phyloP scores from a whole-genome alignment of 2,113 vertebrate genomes.

The Cathartes aura region DNA sequence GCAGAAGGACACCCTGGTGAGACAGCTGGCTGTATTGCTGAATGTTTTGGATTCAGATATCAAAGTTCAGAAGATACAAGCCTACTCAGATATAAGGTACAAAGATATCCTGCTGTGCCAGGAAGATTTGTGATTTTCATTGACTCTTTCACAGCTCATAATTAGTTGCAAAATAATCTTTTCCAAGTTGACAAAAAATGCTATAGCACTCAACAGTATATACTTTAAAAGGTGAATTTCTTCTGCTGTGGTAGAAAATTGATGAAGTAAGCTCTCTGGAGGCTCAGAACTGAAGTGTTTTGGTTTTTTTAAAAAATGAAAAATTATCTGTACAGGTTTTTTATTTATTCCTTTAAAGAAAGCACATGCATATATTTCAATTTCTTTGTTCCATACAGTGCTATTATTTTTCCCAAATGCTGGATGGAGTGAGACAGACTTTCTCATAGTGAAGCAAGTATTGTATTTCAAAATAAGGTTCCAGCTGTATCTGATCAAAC shows the following conservation, averaged over 20 bases:
- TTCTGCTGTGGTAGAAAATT: neutral
- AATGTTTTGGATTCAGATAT: constrained; percentile 85
- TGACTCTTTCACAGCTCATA: neutral
- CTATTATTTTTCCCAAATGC: neutral
- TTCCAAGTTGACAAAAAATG: neutral
- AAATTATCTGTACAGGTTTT: neutral
- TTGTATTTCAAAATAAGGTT: neutral
- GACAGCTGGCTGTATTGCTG: constrained; percentile 86
- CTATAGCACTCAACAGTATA: neutral
- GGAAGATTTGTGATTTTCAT: neutral
- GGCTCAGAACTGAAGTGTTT: neutral
- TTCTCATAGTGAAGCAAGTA: neutral
- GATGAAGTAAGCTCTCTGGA: neutral
- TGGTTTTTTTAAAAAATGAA: neutral
- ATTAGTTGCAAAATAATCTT: neutral
- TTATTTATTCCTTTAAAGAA: neutral
- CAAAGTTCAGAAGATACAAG: constrained; percentile 84
- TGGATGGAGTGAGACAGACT: neutral
- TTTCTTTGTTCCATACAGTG: neutral
- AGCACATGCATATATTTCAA: neutral
- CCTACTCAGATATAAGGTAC: constrained; percentile 89
- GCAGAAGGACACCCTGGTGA: constrained; percentile 85
- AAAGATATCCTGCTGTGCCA: neutral
- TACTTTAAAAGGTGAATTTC: neutral
- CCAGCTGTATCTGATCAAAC: neutral